Evolutionary conservation across 2,113 vertebrate species (phyloP), one percentile per base, ranked within the genome.

Genomic region (Oxyruncus cristatus): DNA sequence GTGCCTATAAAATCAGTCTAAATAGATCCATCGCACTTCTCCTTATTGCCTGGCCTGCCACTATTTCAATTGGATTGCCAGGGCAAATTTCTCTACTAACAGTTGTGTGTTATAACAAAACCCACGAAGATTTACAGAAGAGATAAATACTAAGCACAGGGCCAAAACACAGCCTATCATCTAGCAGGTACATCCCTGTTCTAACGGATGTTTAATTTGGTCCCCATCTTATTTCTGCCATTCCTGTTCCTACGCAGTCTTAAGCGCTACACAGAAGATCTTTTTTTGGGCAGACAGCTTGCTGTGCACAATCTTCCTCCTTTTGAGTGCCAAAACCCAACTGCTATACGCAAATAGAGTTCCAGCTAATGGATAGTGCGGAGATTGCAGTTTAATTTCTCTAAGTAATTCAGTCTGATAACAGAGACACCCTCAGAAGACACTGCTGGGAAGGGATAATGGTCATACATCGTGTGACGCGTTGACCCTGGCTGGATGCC

Each of bases 351-450:
- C 92, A 96, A 92, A 93, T 30, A 75, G 79, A 84, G 90, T 95
- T 77, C 95, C 80, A 95, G 86, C 83, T 96, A 95, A 96, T 84
- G 88, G 94, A 66, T 58, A 67, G 70, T 15, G 28, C 5, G 5
- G 91, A 93, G 71, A 95, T 74, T 92, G 80, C 92, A 88, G 77
- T 65, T 95, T 95, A 87, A 94, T 95, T 95, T 87, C 80, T 82
- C 73, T 75, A 26, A 93, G 82, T 92, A 94, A 78, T 92, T 94
- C 88, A 84, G 52, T 37, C 76, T 88, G 88, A 80, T 63, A 71
- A 67, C 85, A 84, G 75, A 71, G 75, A 47, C 9, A 5, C 72
- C 81, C 67, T 33, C 35, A 77, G 63, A 78, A 86, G 88, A 52
- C 8, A 1, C 72, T 52, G 10, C 71, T 21, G 81, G 50, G 81